phyloP scores from a whole-genome alignment of 1,140 invertebrate species.

The Papilio dardanus region DNA sequence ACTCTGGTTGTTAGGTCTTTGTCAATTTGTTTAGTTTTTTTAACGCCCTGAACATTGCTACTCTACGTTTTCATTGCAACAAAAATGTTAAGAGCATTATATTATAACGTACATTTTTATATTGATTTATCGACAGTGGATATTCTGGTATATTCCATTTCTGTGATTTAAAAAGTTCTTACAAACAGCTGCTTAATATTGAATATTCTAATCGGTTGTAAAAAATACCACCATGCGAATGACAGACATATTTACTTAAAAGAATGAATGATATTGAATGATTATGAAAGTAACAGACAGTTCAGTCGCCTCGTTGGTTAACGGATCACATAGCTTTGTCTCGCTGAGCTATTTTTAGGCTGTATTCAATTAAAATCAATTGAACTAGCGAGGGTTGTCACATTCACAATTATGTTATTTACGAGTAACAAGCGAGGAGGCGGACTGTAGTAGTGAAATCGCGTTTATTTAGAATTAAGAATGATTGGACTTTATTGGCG shows the following conservation, averaged over 20 bases:
- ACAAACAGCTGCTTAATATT: neutral
- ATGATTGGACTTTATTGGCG: slow-evolving; percentile 67
- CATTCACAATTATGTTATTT: slow-evolving; percentile 68
- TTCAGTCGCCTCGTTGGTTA: slow-evolving; percentile 30
- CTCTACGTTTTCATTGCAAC: too few species aligned
- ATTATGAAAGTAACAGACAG: slow-evolving; percentile 14
- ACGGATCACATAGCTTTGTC: slow-evolving; percentile 21
- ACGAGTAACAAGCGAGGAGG: slow-evolving; percentile 46
- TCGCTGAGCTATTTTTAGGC: slow-evolving; percentile 62
- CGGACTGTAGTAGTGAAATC: slow-evolving; percentile 53
- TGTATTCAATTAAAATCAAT: slow-evolving; percentile 70
- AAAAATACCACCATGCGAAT: neutral
- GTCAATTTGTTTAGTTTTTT: neutral
- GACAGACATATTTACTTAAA: neutral
- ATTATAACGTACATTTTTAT: too few species aligned
- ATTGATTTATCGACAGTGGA: neutral
- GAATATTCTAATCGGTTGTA: neutral
- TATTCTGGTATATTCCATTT: neutral
- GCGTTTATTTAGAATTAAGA: slow-evolving; percentile 67
- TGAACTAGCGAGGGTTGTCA: slow-evolving; percentile 60
- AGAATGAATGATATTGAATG: slow-evolving; percentile 16
- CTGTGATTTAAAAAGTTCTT: neutral
- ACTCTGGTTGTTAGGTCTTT: neutral
- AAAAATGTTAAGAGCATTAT: too few species aligned
- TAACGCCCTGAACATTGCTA: too few species aligned